These are phyloP conservation scores for Automeris io DNA, from an alignment of 2,888 invertebrate genomes.

Conservation along the genomic window DNA sequence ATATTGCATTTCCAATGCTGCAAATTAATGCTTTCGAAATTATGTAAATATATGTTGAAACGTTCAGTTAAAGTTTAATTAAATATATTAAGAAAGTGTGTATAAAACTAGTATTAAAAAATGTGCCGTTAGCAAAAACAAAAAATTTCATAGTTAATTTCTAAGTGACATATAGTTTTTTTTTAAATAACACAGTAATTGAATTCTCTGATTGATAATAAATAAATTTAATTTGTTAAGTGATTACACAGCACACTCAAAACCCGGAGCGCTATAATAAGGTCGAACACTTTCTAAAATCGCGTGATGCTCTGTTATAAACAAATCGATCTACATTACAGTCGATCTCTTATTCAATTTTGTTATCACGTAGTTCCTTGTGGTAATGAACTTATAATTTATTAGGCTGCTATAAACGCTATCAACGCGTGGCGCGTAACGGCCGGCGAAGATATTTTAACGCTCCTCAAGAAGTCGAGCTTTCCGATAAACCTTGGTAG, in stretches of 20 bases:
- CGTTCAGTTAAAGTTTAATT: no score
- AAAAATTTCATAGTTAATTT: no score
- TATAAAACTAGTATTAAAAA: no score
- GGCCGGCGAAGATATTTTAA: neutral
- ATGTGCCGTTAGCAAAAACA: no score
- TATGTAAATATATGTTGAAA: no score
- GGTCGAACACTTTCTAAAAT: conserved; percentile 19
- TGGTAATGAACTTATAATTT: conserved; percentile 6
- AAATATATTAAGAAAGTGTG: no score
- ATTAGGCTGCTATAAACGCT: conserved; percentile 1
- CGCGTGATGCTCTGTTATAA: conserved; percentile 7
- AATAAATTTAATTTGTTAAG: conserved; percentile 9
- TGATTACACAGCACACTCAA: conserved; percentile 1
- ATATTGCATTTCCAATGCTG: neutral
- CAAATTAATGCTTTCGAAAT: no score
- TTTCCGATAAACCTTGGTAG: neutral
- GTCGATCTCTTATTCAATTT: conserved; percentile 7
- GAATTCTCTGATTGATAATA: no score
- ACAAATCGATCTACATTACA: conserved; percentile 7
- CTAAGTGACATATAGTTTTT: no score
- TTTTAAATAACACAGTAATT: no score
- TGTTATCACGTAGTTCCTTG: conserved; percentile 5
- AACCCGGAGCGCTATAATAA: conserved; percentile 10
- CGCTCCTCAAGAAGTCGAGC: conserved; percentile 10
- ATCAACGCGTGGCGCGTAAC: conserved; percentile 1